These are phyloP conservation scores for Aphyosemion australe DNA, from an alignment of 2,113 vertebrate species.

Conservation along the genomic window DNA sequence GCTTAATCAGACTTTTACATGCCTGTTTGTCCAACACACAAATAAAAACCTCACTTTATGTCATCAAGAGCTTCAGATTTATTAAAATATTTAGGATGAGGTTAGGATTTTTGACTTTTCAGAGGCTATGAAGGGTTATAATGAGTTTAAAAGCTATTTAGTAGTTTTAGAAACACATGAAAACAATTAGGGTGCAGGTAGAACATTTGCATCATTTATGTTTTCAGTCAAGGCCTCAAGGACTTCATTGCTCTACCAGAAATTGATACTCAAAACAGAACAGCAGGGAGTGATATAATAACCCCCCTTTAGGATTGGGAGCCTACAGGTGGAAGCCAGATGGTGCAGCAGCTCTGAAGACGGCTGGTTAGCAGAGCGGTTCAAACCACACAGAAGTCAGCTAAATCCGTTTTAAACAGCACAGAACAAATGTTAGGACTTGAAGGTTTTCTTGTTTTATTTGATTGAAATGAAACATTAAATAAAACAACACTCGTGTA, in stretches of 20 bases:
- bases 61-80: not conserved
- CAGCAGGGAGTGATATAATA: not conserved
- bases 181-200: conserved; percentile 10
- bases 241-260: conserved; percentile 3
- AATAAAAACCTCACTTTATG: not conserved
- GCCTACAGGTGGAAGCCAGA: conserved; percentile 13
- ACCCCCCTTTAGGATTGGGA: not conserved
- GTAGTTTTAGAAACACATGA: not conserved
- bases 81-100: not conserved
- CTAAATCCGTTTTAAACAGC: not conserved
- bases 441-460: conserved; percentile 43
- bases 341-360: conserved; percentile 10
- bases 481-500: conserved; percentile 22
- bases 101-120: not conserved
- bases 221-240: conserved; percentile 1
- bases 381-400: not conserved
- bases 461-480: conserved; percentile 39
- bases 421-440: not conserved
- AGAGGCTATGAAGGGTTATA: not conserved
- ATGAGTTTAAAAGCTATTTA: not conserved
- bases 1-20: not conserved
- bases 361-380: not conserved
- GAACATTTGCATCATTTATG: conserved; percentile 12
- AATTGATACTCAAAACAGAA: not conserved
- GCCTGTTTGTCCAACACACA: not conserved